A percentile compares a stretch with the other conserved stretches of the same genome.
These are phyloP conservation scores for Rotaria socialis DNA, from an alignment of 2,888 invertebrate genomes.

Conservation along the genomic window DNA sequence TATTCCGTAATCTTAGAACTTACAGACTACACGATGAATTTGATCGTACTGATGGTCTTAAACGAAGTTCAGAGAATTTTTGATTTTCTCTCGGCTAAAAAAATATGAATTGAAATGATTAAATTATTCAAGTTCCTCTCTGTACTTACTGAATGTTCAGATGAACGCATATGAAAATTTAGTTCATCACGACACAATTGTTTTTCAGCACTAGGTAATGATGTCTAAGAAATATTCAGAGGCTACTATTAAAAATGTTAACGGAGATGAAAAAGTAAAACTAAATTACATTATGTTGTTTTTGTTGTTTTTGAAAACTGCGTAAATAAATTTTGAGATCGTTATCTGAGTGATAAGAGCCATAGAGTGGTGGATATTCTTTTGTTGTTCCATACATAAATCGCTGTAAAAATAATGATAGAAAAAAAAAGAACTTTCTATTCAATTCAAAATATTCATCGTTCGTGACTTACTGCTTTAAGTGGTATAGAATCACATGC, in stretches of 20 bases:
- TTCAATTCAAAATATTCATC: neutral
- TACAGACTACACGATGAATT: neutral
- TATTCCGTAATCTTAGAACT: too few relatives aligned
- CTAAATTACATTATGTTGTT: neutral
- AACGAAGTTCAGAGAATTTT: neutral
- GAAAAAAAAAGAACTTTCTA: neutral
- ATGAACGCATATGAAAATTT: neutral
- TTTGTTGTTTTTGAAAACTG: neutral
- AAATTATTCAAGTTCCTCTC: neutral
- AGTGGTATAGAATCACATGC: neutral
- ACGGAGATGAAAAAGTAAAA: neutral
- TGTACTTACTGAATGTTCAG: neutral
- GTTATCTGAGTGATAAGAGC: neutral
- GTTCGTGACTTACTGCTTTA: neutral
- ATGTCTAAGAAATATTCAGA: neutral
- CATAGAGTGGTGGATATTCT: constrained; percentile 22
- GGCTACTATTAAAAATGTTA: neutral
- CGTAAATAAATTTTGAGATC: neutral
- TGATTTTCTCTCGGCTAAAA: constrained; percentile 2
- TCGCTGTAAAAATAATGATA: neutral
- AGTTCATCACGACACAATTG: constrained; percentile 16
- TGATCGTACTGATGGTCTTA: neutral
- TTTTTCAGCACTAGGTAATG: neutral
- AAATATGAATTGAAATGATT: too few relatives aligned
- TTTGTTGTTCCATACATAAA: constrained; percentile 25